Evolutionary conservation across 2,888 invertebrate species (phyloP).

Genomic region (Eutolmus rufibarbis): DNA sequence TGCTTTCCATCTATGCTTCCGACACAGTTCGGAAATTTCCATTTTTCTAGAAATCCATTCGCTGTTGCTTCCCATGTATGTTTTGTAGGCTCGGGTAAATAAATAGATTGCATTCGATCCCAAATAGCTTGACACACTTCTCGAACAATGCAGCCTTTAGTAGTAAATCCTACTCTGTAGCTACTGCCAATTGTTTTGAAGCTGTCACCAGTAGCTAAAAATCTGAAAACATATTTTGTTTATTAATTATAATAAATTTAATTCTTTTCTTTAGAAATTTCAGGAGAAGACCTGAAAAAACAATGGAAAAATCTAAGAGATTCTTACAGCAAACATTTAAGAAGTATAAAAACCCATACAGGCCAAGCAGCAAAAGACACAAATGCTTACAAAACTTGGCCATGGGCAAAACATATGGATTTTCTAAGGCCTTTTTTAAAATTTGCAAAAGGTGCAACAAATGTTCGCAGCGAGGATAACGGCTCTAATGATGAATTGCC

Average conservation of each 20-base stretch:
- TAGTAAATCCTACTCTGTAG: neutral
- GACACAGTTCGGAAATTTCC: slow-evolving; percentile 19
- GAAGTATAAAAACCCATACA: slow-evolving; percentile 13
- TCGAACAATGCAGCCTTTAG: no score
- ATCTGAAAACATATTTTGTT: no score
- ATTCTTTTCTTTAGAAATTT: no score
- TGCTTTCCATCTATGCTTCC: slow-evolving; percentile 25
- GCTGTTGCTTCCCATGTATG: neutral
- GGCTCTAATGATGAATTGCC: no score
- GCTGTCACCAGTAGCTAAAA: slow-evolving; percentile 3
- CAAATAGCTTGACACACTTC: slow-evolving; percentile 1
- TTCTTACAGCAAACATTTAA: slow-evolving; percentile 40
- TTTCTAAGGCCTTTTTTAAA: no score
- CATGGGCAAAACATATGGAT: no score
- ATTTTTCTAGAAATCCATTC: neutral
- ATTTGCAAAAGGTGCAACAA: no score
- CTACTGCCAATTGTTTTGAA: slow-evolving; percentile 9
- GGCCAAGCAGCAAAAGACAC: slow-evolving; percentile 8
- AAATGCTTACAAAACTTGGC: no score
- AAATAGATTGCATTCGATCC: neutral
- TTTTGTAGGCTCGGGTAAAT: neutral
- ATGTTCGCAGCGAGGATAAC: no score
- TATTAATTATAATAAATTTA: no score
- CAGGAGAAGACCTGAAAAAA: no score
- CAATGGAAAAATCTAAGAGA: slow-evolving; percentile 1